Conservation (phyloP, 2,797 vertebrate species). For the Urosaurus nigricauda region DNA sequence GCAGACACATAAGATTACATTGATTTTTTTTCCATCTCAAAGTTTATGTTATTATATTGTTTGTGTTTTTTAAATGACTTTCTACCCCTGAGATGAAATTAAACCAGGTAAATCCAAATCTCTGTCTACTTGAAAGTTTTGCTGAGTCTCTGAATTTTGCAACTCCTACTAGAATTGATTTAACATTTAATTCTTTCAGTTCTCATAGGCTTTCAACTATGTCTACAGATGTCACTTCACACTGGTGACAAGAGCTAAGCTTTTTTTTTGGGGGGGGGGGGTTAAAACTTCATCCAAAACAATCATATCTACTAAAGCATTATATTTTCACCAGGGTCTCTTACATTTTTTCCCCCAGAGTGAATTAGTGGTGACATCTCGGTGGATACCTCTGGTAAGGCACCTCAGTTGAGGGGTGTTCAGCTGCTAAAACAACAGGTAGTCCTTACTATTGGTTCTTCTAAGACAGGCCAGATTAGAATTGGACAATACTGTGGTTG, state of each 20-base stretch:
- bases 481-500: no score
- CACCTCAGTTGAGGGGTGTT: no score
- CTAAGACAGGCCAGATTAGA: no score
- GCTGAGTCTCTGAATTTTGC: background rate
- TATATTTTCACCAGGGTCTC: no score
- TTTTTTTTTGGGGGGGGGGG: no score
- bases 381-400: no score
- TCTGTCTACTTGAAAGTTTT: background rate
- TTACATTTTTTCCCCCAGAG: no score
- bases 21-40: background rate
- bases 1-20: background rate
- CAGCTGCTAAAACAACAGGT: no score
- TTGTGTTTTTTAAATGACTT: background rate
- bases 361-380: no score
- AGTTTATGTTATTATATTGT: background rate
- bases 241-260: background rate
- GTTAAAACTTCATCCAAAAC: background rate
- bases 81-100: background rate
- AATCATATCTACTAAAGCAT: background rate
- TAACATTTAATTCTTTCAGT: slow-evolving; percentile 8
- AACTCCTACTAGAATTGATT: background rate
- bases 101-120: background rate
- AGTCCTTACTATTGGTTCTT: no score
- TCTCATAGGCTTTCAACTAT: background rate
- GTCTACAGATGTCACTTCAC: background rate